Evolutionary conservation across 2,113 vertebrate genomes (phyloP), one percentile per base, ranked within the genome.

Genomic region (Hemiprocne comata): DNA sequence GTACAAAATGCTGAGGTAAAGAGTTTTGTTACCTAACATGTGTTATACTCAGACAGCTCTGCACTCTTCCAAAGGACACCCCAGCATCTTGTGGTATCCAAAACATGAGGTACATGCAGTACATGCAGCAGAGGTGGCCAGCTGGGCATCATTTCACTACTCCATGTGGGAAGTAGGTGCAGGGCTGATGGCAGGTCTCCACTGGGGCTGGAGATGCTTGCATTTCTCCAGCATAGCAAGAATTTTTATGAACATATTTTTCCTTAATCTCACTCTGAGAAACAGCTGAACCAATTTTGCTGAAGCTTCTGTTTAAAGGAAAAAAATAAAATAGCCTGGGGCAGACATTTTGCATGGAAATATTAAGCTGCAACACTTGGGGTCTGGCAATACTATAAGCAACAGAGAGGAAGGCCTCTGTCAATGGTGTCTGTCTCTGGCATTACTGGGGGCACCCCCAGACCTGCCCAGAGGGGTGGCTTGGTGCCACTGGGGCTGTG

Each of bases 221-320:
- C 24, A 24, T 54, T 95, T 94, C 78, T 90, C 62, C 51, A 83
- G 51, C 29, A 20, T 1, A 58, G 72, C 21, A 67, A 46, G 69
- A 31, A 17, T 38, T 92, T 66, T 72, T 55, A 66, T 44, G 85
- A 88, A 80, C 42, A 20, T 80, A 69, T 60, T 93, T 95, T 90
- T 31, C 81, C 51, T 65, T 46, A 79, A n/a, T 67, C 75, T 91
- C 2, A 0, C 75, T 86, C 85, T 51, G 61, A 88, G 67, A 95
- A 95, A 94, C 24, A 85, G 79, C 71, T 70, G 93, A 94, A 93
- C 29, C 46, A 90, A 67, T 93, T 96, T 77, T 76, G 38, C 87
- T 91, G 90, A 88, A 86, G 87, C 67, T 53, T 90, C 84, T 89
- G 77, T 91, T 96, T 89, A 88, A 95, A 81, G 34, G 23, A 5